These are phyloP conservation scores for Melangyna quadrimaculata DNA, from an alignment of 2,888 invertebrate species.

Conservation along the genomic window DNA sequence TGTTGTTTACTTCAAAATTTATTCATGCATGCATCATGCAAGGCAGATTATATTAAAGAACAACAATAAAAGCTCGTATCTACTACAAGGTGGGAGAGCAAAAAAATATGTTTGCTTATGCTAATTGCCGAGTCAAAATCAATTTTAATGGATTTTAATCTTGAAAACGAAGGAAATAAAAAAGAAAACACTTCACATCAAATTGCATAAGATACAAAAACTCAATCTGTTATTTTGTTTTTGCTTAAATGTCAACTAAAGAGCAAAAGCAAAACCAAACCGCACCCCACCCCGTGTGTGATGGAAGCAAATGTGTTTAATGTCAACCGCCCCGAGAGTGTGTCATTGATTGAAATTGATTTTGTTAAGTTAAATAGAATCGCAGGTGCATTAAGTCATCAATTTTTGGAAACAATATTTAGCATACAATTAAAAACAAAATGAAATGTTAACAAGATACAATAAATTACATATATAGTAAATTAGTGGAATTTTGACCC, in stretches of 20 bases:
- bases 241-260: constrained; percentile 18
- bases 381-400: background rate
- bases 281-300: background rate
- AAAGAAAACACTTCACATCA: background rate
- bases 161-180: background rate
- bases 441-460: background rate
- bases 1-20: constrained; percentile 17
- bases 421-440: background rate
- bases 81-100: constrained; percentile 23
- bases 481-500: background rate
- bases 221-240: constrained; percentile 6
- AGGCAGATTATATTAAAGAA: background rate
- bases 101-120: constrained; percentile 53
- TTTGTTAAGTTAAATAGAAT: background rate
- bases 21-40: constrained; percentile 24
- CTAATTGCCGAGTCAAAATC: constrained; percentile 56
- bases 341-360: constrained; percentile 42
- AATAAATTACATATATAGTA: no score
- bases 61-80: background rate
- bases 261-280: background rate
- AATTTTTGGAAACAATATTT: background rate
- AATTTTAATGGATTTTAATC: constrained; percentile 26
- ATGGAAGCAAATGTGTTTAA: background rate
- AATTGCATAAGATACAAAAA: constrained; percentile 34
- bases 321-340: constrained; percentile 29